Base-by-base conservation (phyloP, 2,797 vertebrate genomes). In the Clarias laeviceps region DNA sequence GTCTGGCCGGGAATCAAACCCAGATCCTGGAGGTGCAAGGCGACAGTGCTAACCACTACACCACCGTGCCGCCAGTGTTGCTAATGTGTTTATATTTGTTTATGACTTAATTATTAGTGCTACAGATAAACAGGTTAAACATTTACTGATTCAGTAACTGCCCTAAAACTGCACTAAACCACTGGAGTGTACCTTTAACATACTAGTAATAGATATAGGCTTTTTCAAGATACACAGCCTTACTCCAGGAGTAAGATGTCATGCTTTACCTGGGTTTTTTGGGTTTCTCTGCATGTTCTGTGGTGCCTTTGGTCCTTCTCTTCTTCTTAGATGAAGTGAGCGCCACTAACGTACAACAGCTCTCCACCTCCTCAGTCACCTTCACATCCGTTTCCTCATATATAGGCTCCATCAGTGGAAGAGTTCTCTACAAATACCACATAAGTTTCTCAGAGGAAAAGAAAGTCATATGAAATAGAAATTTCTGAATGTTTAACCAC, bases 341-440 rank as follows among this genome's bases (percentile, higher is more conserved):
- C 34, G 97, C 96, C 0, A 95, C 70, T 0, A 96, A 94, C 7
- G 92, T 95, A 89, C 95, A 96, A 90, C 94, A 93, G 91, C 93
- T 95, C 90, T 98, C 97, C 88, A 97, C 96, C 89, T 98, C 97
- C 90, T 98, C 97, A 80, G 96, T 95, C 82, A 97, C 95, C 87
- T 96, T 97, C 45, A 96, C 94, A 90, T 96, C 96, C 70, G 95
- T 90, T 86, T 96, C 97, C 89, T 97, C 96, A 85, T 94, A 97
- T 7, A 96, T 90, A 87, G 96, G 94, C 90, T 97, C 96, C 78
- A 93, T 93, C 83, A 74, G 69, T 88, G 68, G 1, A 77, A 27
- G 15, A 9, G 29, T 37, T 56, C 45, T 74, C 27, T 27, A 74
- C 4, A 56, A 82, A 76, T 50, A 82, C 3, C 45, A 84, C n/a